Conservation (phyloP, 2,113 vertebrate genomes). For the Hydrochoerus hydrochaeris region DNA sequence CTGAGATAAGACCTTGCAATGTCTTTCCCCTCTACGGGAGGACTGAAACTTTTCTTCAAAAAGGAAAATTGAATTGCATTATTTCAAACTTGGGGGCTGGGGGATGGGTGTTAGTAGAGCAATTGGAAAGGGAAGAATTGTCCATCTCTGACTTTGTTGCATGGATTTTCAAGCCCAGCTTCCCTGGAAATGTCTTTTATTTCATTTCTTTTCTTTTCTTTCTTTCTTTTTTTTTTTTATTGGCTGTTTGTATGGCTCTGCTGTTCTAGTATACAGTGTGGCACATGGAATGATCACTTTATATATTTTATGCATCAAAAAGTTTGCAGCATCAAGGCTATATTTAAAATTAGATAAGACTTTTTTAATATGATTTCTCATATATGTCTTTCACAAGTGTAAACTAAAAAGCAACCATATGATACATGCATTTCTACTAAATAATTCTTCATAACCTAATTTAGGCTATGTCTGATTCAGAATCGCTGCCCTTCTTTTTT, state of each 20-base stretch:
- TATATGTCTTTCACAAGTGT: slow-evolving; percentile 36
- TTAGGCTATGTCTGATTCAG: not conserved
- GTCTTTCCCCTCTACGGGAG: slow-evolving; percentile 86
- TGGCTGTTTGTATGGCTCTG: not conserved
- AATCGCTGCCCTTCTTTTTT: not conserved
- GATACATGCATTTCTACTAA: slow-evolving; percentile 2
- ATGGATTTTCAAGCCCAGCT: not conserved
- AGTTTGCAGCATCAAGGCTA: not conserved
- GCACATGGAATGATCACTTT: not conserved
- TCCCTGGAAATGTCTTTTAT: not conserved
- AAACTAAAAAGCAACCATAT: not conserved
- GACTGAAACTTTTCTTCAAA: slow-evolving; percentile 67
- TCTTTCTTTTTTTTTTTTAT: slow-evolving; percentile 5
- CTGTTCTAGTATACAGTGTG: not conserved
- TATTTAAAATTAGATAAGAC: slow-evolving; percentile 36
- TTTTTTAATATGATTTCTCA: slow-evolving; percentile 23
- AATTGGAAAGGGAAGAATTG: not conserved
- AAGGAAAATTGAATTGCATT: slow-evolving; percentile 37
- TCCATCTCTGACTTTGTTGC: not conserved
- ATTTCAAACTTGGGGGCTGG: not conserved
- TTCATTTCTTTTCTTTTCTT: not conserved
- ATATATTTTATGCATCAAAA: slow-evolving; percentile 49
- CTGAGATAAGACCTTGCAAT: slow-evolving; percentile 93
- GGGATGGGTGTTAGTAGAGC: not conserved
- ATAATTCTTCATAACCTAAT: slow-evolving; percentile 40